Base-by-base conservation (phyloP, 2,888 invertebrate species). In the Apodemia hepburni region DNA sequence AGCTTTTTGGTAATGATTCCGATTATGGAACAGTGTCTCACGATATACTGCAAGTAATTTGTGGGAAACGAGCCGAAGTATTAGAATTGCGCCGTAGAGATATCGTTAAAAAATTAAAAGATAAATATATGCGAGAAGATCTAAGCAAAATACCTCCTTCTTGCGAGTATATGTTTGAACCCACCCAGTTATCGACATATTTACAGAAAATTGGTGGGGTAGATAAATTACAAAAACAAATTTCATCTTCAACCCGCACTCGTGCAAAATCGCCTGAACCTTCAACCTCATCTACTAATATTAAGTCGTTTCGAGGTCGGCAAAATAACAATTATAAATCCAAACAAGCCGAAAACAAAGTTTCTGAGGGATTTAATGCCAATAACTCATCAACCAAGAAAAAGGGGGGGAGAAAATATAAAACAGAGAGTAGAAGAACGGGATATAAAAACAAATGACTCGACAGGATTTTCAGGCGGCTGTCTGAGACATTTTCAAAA, bases 351-450 rank as follows among this genome's bases (percentile, higher is more conserved):
- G 45, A n/a, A 45, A 45, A 45, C n/a, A 45, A 45, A 45, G 6
- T n/a, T 45, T 45, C 45, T n/a, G 45, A 45, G 42, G 42, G 42
- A 42, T 42, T 42, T 42, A 42, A 42, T 42, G 3, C 73, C 22
- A 85, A 86, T 71, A 85, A 74, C 29, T 74, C 49, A 22, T 47
- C 61, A 49, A 17, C 49, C 17, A 49, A 49, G 49, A 49, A 47
- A 47, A 47, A 47, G n/a, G n/a, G 6, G 47, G n/a, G 47, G 29
- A 47, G 47, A 47, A 49, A 49, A 49, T 49, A 49, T 49, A 49
- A 49, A 49, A 49, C 49, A 8, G 49, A 49, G 17, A 7, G 18
- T 49, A 49, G 49, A 49, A 17, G 5, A 17, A 3, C 49, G 18
- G 17, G 49, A 49, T 49, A 49, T 17, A 18, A 47, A n/a, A 47